These are phyloP conservation scores for Selenia dentaria DNA, from an alignment of 2,888 invertebrate genomes.

Conservation along the genomic window DNA sequence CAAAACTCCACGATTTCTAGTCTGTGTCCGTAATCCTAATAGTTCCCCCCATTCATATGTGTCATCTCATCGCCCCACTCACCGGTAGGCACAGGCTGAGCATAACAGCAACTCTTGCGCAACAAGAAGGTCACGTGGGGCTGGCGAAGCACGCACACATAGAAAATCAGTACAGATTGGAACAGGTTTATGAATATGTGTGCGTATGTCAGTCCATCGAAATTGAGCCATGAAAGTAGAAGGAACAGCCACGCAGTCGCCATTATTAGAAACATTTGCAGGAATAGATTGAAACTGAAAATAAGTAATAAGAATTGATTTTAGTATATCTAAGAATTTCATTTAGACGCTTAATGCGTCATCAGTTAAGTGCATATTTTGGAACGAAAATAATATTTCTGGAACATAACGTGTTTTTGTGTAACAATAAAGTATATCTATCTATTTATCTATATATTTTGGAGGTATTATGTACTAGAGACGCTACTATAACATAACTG, in stretches of 20 bases:
- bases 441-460: no score
- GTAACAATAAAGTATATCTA: no score
- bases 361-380: no score
- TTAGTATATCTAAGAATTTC: no score
- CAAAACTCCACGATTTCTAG: no score
- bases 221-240: constrained; percentile 89
- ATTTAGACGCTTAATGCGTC: no score
- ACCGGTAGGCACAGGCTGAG: constrained; percentile 88
- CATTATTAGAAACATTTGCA: constrained; percentile 90
- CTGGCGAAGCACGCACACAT: constrained; percentile 91
- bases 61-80: constrained; percentile 97
- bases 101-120: constrained; percentile 92
- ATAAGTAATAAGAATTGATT: no score
- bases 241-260: constrained; percentile 91
- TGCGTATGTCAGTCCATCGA: constrained; percentile 89
- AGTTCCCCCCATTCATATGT: constrained; percentile 90
- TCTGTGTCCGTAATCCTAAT: no score
- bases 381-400: no score
- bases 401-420: no score
- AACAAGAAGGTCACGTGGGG: constrained; percentile 91
- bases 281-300: constrained; percentile 91
- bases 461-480: no score
- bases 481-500: no score
- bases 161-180: constrained; percentile 90
- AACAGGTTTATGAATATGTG: constrained; percentile 91